Conservation (phyloP, 2,797 vertebrate species). For the Eurystomus glaucurus region DNA sequence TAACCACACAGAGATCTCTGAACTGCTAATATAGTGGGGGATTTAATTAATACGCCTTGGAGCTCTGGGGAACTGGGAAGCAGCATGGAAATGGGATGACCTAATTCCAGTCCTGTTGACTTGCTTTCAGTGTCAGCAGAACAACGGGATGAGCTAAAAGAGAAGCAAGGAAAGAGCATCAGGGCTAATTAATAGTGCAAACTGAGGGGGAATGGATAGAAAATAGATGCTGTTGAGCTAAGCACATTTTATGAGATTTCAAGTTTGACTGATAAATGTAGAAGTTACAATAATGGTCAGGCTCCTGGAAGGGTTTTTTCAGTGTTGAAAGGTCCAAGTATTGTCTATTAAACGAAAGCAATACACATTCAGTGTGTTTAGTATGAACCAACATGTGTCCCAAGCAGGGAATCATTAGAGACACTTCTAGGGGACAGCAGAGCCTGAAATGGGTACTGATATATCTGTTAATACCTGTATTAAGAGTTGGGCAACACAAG, state of each 20-base stretch:
- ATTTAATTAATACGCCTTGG: not conserved
- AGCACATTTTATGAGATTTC: not conserved
- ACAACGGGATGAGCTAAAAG: not conserved
- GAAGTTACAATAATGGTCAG: not conserved
- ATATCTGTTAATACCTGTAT: not conserved
- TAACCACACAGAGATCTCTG: not conserved
- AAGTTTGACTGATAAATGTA: not conserved
- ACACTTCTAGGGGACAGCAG: not conserved
- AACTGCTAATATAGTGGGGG: not conserved
- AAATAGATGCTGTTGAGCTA: not conserved
- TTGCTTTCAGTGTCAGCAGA: not conserved
- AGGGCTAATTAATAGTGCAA: not conserved
- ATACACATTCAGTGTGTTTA: rapidly evolving
- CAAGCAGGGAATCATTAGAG: not conserved
- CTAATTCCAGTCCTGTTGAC: not conserved
- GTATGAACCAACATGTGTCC: not conserved
- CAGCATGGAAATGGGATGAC: not conserved
- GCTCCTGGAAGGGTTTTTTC: not conserved
- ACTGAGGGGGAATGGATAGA: not conserved
- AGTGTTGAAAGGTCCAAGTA: not conserved
- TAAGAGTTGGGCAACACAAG: not conserved
- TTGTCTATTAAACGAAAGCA: not conserved
- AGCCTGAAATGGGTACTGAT: not conserved
- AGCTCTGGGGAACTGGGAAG: not conserved
- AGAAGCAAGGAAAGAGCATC: not conserved